A percentile compares a stretch with the other conserved stretches of the same genome.
Conservation (phyloP, 2,797 vertebrate species). For the Clamator glandarius region DNA sequence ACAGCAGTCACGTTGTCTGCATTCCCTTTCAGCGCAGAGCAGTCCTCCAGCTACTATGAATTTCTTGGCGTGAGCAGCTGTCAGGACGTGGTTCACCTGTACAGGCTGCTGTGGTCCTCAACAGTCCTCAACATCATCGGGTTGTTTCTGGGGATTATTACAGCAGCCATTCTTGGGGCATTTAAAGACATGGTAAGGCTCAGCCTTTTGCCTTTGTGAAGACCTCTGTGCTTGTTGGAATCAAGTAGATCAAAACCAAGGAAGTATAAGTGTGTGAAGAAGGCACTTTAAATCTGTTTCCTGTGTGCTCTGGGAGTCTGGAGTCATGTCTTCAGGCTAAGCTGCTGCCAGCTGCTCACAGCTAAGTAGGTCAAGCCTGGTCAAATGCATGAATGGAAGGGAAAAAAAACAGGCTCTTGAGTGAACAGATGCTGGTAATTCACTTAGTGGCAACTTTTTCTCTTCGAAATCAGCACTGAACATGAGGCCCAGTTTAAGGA, state of each 20-base stretch:
- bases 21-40: constrained; percentile 78
- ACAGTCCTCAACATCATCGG: constrained; percentile 87
- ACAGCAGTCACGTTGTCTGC: rapidly evolving
- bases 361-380: background rate
- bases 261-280: background rate
- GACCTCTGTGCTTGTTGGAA: background rate
- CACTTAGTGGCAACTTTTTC: background rate
- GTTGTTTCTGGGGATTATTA: constrained; percentile 89
- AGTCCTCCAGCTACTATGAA: constrained; percentile 82
- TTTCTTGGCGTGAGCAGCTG: constrained; percentile 89
- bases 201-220: background rate
- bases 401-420: background rate
- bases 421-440: background rate
- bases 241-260: background rate
- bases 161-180: constrained; percentile 90
- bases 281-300: background rate
- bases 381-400: background rate
- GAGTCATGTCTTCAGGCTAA: background rate
- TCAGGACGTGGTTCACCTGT: constrained; percentile 89
- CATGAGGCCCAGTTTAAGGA: background rate
- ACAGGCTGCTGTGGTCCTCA: constrained; percentile 90
- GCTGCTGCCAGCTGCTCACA: constrained; percentile 23
- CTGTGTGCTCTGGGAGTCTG: background rate
- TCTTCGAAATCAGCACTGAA: background rate
- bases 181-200: constrained; percentile 88